Base-by-base conservation (phyloP, 2,888 invertebrate species). In the Caenorhabditis afra region DNA sequence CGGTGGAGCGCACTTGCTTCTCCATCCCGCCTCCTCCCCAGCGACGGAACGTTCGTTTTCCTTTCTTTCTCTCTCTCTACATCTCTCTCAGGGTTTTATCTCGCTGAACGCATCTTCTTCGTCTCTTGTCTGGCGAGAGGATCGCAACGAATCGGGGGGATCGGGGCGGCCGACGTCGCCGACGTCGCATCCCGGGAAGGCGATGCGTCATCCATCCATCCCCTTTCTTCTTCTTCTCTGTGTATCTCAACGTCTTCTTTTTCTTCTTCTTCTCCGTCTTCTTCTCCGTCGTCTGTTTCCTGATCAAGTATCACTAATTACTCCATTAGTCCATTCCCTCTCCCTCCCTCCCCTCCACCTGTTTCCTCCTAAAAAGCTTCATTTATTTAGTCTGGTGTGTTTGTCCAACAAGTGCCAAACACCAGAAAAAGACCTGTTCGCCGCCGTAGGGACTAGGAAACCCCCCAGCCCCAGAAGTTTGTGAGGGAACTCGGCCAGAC, bases 281-380 rank as follows among this genome's bases (percentile, higher is more conserved):
- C 16, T 52, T 35, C 22, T 53, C 62, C 53, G 29, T 70, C 39
- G 8, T n/a, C 23, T n/a, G 47, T 12, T 44, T 47, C 44, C 39
- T 58, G 18, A 52, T 61, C 53, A 53, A 74, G 59, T 74, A 61
- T 66, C 61, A 65, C 65, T 65, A 65, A 74, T 74, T 74, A 74
- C 58, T 74, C 73, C 64, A 74, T 74, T 74, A 74, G 59, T 50
- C 45, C 39, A 53, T 22, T 57, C 59, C 50, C 22, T 49, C 67
- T 58, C 47, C 53, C 50, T 14, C 45, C 35, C 52, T 53, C 29
- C 59, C 16, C 35, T 11, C 52, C 29, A 29, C 29, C 29, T 29
- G 20, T 44, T 47, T 37, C 49, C 44, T 45, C 41, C 37, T 16
- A 55, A 61, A 70, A 61, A 53, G 68, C 67, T 57, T 58, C 59